These are phyloP conservation scores for Hylaeus volcanicus DNA, from an alignment of 1,140 invertebrate genomes.

Conservation along the genomic window DNA sequence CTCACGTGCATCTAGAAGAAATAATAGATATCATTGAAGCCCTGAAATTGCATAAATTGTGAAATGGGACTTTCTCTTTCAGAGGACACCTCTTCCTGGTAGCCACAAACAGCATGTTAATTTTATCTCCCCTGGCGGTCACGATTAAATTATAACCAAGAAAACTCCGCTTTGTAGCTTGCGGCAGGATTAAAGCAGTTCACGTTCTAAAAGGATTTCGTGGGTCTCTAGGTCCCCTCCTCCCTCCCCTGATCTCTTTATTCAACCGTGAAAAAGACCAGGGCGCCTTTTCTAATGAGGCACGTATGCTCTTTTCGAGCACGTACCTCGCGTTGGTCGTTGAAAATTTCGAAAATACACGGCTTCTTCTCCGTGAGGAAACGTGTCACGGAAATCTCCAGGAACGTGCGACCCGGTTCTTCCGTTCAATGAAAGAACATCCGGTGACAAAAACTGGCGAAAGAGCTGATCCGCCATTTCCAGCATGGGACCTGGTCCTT, in stretches of 20 bases:
- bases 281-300: constrained; percentile 1
- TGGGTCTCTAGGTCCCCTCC: background rate
- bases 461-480: too few relatives aligned
- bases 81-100: background rate
- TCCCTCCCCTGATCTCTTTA: too few relatives aligned
- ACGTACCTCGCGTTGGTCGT: too few relatives aligned
- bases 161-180: constrained; percentile 19
- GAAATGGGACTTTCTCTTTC: background rate
- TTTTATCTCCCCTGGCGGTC: background rate
- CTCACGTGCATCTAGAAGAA: too few relatives aligned
- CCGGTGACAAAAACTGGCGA: too few relatives aligned
- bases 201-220: constrained; percentile 31
- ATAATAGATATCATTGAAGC: too few relatives aligned
- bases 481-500: too few relatives aligned
- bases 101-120: background rate
- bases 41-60: background rate
- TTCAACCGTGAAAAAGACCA: constrained; percentile 18
- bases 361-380: too few relatives aligned
- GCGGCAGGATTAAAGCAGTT: constrained; percentile 35
- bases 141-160: constrained; percentile 37
- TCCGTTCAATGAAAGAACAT: too few relatives aligned
- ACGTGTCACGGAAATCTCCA: too few relatives aligned
- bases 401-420: too few relatives aligned
- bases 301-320: constrained; percentile 37
- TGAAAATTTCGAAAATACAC: too few relatives aligned